Conservation (phyloP, 2,888 invertebrate species). For the Lasioglossum morio region DNA sequence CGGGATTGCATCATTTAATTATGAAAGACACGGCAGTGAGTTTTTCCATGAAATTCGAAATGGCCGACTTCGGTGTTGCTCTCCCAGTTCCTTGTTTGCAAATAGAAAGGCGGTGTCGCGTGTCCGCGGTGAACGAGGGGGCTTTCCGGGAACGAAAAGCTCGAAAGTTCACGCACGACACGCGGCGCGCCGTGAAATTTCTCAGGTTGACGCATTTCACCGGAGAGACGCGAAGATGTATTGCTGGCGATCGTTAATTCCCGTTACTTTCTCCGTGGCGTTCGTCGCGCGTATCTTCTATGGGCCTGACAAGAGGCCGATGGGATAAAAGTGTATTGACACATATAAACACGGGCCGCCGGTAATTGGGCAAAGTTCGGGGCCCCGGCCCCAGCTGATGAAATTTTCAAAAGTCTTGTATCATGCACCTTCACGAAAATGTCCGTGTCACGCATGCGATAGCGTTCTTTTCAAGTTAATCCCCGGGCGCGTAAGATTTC, state of each 20-base stretch:
- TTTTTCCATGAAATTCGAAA: neutral
- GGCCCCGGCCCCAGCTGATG: conserved; percentile 8
- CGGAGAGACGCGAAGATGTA: conserved; percentile 10
- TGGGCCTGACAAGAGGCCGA: conserved; percentile 5
- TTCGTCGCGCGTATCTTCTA: conserved; percentile 40
- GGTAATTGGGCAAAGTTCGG: conserved; percentile 27
- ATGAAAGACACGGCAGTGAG: neutral
- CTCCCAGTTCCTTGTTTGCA: neutral
- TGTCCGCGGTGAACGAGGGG: neutral
- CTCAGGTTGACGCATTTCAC: conserved; percentile 41
- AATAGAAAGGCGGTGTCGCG: conserved; percentile 22
- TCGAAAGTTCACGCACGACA: conserved; percentile 6
- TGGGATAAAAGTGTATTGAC: conserved; percentile 12
- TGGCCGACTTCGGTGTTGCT: neutral
- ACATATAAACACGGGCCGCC: neutral
- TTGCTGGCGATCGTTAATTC: conserved; percentile 12
- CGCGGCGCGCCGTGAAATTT: conserved; percentile 40
- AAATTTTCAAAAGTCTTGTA: conserved; percentile 41
- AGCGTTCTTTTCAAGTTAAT: neutral
- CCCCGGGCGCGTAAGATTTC: no score
- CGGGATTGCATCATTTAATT: neutral
- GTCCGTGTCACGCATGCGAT: neutral
- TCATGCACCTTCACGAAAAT: conserved; percentile 19
- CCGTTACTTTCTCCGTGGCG: conserved; percentile 66
- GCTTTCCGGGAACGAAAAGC: conserved; percentile 20